These are phyloP conservation scores for Manis pentadactyla DNA, from an alignment of 2,797 vertebrate genomes.

Conservation along the genomic window DNA sequence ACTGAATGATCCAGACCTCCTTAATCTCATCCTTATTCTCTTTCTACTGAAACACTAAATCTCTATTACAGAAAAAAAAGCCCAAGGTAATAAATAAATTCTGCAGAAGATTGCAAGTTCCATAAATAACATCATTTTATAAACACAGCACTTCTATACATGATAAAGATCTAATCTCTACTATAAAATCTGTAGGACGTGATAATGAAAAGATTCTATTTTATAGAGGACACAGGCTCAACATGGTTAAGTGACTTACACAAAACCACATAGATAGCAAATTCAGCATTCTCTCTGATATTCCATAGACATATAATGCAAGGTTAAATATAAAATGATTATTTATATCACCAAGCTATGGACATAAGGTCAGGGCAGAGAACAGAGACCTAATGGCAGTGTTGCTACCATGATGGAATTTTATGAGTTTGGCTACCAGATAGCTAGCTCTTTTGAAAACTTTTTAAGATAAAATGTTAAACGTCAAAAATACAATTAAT, in stretches of 20 bases:
- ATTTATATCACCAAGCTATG: not conserved
- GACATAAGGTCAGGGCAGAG: not conserved
- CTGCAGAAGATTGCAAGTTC: not conserved
- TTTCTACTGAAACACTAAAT: not conserved
- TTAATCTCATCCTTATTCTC: not conserved
- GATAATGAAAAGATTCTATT: not conserved
- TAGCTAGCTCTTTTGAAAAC: not conserved
- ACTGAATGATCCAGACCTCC: not conserved
- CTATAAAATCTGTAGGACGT: not conserved
- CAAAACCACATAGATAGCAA: not conserved
- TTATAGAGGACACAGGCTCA: not conserved
- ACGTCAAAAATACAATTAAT: not conserved
- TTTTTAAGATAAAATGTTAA: not conserved
- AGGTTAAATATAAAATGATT: not conserved
- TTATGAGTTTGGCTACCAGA: not conserved
- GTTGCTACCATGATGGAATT: accelerated
- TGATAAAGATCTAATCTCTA: not conserved
- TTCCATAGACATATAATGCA: not conserved
- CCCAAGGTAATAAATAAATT: not conserved
- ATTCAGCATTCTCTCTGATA: not conserved
- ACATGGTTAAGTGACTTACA: not conserved
- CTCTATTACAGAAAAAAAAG: not conserved
- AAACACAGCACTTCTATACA: not conserved
- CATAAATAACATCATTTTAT: not conserved
- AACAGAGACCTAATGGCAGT: not conserved